Percentiles rank a stretch among this genome's conserved stretches.
Conservation (phyloP, 1,140 invertebrate genomes). For the Drosophila eugracilis region DNA sequence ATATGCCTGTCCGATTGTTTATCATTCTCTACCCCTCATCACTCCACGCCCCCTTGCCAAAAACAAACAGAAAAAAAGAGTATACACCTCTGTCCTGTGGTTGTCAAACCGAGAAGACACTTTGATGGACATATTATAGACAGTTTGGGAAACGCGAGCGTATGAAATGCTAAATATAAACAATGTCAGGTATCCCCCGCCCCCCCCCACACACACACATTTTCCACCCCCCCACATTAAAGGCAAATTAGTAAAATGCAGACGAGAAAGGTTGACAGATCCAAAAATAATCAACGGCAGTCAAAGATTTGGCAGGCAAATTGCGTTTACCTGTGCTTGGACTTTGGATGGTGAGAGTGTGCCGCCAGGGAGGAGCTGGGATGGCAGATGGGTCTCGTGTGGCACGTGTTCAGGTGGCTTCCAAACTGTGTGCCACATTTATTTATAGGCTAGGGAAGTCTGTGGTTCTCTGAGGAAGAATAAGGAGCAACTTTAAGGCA, state of each 20-base stretch:
- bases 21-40: constrained; percentile 3
- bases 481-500: too few species aligned
- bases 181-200: constrained; percentile 4
- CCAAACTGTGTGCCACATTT: constrained; percentile 41
- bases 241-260: constrained; percentile 40
- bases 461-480: not conserved
- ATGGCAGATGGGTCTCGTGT: constrained; percentile 50
- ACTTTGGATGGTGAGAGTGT: constrained; percentile 18
- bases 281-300: constrained; percentile 62
- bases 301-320: constrained; percentile 26
- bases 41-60: too few species aligned
- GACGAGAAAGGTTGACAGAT: constrained; percentile 37
- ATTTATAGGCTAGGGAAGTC: constrained; percentile 39
- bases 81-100: constrained; percentile 31
- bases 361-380: not conserved
- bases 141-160: constrained; percentile 47
- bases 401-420: constrained; percentile 54
- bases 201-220: not conserved
- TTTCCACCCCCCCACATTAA: constrained; percentile 18
- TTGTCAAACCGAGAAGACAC: constrained; percentile 52
- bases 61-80: constrained; percentile 8
- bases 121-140: constrained; percentile 61
- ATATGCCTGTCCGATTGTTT: constrained; percentile 34
- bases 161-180: constrained; percentile 52
- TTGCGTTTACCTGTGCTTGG: constrained; percentile 40